Percentiles rank a stretch among this genome's conserved stretches.
Conservation (phyloP, 2,888 invertebrate species). For the Holacanthella duospinosa region DNA sequence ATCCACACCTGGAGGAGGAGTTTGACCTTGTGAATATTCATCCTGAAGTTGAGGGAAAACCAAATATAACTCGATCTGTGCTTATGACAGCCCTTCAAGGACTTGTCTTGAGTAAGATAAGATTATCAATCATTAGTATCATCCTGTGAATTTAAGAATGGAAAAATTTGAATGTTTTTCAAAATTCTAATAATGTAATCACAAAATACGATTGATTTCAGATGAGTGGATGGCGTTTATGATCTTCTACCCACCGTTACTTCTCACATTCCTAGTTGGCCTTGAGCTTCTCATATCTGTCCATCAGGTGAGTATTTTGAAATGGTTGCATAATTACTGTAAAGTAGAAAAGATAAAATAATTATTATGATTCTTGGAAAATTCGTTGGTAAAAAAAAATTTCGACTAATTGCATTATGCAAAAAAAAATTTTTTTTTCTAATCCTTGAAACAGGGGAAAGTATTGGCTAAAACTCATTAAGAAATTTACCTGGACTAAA, state of each 20-base stretch:
- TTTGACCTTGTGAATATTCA: conserved; percentile 2
- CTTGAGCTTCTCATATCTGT: conserved; percentile 5
- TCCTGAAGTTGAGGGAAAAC: conserved; percentile 4
- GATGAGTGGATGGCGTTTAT: conserved; percentile 8
- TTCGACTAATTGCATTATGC: no score
- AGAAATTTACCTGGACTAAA: neutral
- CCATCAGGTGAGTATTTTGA: conserved; percentile 7
- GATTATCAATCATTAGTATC: no score
- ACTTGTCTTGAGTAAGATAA: conserved; percentile 9
- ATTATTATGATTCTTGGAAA: no score
- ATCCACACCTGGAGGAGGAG: conserved; percentile 9
- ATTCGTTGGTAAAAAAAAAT: no score
- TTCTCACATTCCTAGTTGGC: conserved; percentile 10
- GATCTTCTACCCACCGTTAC: conserved; percentile 8
- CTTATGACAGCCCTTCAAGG: conserved; percentile 10
- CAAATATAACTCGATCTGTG: neutral
- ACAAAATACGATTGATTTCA: neutral
- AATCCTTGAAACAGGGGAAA: no score
- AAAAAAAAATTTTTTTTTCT: no score
- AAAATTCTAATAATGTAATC: neutral
- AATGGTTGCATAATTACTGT: no score
- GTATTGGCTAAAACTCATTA: no score
- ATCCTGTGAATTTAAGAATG: neutral
- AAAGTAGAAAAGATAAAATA: no score
- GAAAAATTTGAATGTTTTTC: neutral